Evolutionary conservation across 1,140 invertebrate species (phyloP).

Genomic region (fruit fly (Drosophila melanogaster)): DNA sequence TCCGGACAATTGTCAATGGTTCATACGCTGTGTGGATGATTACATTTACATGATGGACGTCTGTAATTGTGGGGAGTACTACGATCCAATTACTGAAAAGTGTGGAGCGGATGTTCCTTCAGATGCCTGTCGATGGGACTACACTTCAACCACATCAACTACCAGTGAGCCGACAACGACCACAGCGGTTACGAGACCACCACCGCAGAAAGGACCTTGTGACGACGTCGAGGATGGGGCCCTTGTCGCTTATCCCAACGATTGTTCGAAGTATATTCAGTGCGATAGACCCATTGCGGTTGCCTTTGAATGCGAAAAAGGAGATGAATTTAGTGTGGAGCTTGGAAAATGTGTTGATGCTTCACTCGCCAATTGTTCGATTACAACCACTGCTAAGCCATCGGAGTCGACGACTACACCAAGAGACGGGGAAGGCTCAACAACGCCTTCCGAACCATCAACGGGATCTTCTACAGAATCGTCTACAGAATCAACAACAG

Average conservation of each 20-base stretch:
- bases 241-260: slow-evolving; percentile 67
- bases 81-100: slow-evolving; percentile 55
- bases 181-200: slow-evolving; percentile 49
- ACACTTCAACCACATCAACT: slow-evolving; percentile 48
- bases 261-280: slow-evolving; percentile 70
- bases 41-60: slow-evolving; percentile 73
- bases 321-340: slow-evolving; percentile 60
- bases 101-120: slow-evolving; percentile 61
- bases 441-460: neutral
- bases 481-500: neutral
- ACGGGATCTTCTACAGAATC: slow-evolving; percentile 2
- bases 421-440: slow-evolving; percentile 5
- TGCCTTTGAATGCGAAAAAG: slow-evolving; percentile 52
- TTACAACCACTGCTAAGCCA: slow-evolving; percentile 27
- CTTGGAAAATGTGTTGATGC: slow-evolving; percentile 46
- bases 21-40: slow-evolving; percentile 64
- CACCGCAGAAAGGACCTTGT: slow-evolving; percentile 63
- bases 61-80: slow-evolving; percentile 70
- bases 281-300: slow-evolving; percentile 62
- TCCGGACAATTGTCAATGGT: slow-evolving; percentile 67
- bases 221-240: slow-evolving; percentile 42
- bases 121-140: slow-evolving; percentile 69
- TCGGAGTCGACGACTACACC: slow-evolving; percentile 18
- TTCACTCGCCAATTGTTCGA: slow-evolving; percentile 57
- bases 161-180: slow-evolving; percentile 23